Base-by-base conservation (phyloP, 92 coral and sea anemone species). In the Parazoanthus darwini region DNA sequence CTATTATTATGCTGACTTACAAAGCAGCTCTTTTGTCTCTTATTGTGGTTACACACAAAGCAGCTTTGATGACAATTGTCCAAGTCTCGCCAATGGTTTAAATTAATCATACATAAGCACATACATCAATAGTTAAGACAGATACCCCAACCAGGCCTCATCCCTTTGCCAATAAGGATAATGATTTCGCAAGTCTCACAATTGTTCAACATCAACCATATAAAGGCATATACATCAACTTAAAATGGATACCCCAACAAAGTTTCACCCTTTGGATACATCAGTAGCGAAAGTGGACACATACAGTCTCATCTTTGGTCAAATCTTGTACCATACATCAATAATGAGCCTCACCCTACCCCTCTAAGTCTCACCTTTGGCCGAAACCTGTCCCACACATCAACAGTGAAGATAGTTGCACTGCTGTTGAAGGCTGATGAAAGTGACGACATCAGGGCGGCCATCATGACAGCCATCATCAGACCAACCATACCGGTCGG, bases 321-420 rank as follows among this genome's bases (percentile, higher is more conserved):
- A 50, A 20, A 89, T 3, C 22, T 77, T 80, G n/a, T 85, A 80
- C 92, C 89, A 89, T 48, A 85, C 82, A 71, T 85, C 92, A 70
- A 90, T 82, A n/a, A 89, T 90, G 68, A 90, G 79, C 42, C 4
- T 39, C 42, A 39, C 42, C 42, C 42, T 39, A 39, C 42, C 42
- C 42, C 42, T 39, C 42, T 39, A 39, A 39, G 33, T 29, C 85
- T 9, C 46, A 89, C 91, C 82, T 54, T 14, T 18, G 91, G 91
- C 54, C 91, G 58, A n/a, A 89, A 5, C 18, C 79, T 77, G 33
- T 82, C 82, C 91, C 91, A 89, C 36, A 89, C 78, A 58, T 89
- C 91, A 74, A 89, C 83, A 22, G 91, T 89, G 29, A 89, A 82
- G 23, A 89, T 82, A 6, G 91, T 89, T 42, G 87, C 85, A 37